A percentile compares a stretch with the other conserved stretches of the same genome.
Conservation (phyloP, 2,888 invertebrate species). For the Nomada fucata region DNA sequence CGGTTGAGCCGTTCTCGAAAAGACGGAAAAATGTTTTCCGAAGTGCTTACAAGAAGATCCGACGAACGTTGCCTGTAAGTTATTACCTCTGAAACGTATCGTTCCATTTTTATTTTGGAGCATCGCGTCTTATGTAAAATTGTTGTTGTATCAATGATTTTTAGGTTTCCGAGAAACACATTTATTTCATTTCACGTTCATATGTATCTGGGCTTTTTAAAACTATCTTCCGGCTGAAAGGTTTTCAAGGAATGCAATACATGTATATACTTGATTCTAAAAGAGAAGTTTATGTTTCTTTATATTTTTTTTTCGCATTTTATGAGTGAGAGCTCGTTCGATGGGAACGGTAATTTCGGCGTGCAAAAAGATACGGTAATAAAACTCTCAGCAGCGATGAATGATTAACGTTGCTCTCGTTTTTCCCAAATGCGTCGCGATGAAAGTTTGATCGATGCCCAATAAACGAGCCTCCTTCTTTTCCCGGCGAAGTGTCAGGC, state of each 20-base stretch:
- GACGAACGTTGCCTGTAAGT: too few relatives aligned
- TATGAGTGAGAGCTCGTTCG: neutral
- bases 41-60: neutral
- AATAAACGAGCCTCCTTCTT: conserved; percentile 12
- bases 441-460: conserved; percentile 62
- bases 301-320: neutral
- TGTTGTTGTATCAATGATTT: too few relatives aligned
- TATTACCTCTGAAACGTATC: too few relatives aligned
- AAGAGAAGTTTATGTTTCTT: neutral
- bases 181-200: too few relatives aligned
- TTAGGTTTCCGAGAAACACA: too few relatives aligned
- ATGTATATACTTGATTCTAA: neutral
- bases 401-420: conserved; percentile 46
- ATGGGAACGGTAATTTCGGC: neutral
- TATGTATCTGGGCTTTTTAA: too few relatives aligned
- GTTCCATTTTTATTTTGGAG: too few relatives aligned
- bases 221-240: too few relatives aligned
- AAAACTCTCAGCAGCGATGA: conserved; percentile 50
- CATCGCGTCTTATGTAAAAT: too few relatives aligned
- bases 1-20: neutral
- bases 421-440: conserved; percentile 33
- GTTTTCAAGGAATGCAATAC: neutral
- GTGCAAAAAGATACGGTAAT: conserved; percentile 11
- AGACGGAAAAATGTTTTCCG: neutral
- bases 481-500: conserved; percentile 8